Evolutionary conservation across 2,797 vertebrate species (phyloP).

Genomic region (Rousettus madagascariensis): DNA sequence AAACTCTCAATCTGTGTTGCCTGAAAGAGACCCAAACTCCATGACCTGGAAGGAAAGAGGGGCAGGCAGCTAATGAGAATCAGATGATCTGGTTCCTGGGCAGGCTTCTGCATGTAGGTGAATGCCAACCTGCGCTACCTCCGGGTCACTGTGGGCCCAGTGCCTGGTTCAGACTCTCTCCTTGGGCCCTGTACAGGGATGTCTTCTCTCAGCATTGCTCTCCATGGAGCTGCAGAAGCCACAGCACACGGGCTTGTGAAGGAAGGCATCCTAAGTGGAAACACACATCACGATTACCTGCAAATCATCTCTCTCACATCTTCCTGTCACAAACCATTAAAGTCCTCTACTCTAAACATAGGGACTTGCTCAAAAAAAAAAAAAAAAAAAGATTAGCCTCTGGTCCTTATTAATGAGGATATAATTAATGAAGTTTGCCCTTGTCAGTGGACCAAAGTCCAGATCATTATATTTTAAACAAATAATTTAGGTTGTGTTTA

Average conservation of each 20-base stretch:
- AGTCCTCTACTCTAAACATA: neutral
- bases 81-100: neutral
- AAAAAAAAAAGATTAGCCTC: neutral
- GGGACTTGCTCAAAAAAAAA: neutral
- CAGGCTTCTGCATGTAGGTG: rapidly evolving
- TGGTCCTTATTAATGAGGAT: conserved; percentile 19
- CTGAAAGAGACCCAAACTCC: neutral
- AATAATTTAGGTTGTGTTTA: neutral
- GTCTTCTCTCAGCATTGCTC: neutral
- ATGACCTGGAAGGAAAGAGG: neutral
- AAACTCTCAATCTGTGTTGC: neutral
- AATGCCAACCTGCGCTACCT: too few species aligned
- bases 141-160: neutral
- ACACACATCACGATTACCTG: neutral
- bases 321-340: conserved; percentile 18
- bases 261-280: conserved; percentile 34
- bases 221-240: neutral
- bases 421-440: conserved; percentile 52
- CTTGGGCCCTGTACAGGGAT: too few species aligned
- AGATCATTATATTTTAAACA: conserved; percentile 37
- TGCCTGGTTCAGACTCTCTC: neutral
- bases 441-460: neutral
- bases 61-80: neutral
- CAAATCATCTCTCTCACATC: neutral
- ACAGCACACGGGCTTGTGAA: neutral